Evolutionary conservation across 2,113 vertebrate species (phyloP), one percentile per base, ranked within the genome.

Genomic region (Trinectes maculatus): DNA sequence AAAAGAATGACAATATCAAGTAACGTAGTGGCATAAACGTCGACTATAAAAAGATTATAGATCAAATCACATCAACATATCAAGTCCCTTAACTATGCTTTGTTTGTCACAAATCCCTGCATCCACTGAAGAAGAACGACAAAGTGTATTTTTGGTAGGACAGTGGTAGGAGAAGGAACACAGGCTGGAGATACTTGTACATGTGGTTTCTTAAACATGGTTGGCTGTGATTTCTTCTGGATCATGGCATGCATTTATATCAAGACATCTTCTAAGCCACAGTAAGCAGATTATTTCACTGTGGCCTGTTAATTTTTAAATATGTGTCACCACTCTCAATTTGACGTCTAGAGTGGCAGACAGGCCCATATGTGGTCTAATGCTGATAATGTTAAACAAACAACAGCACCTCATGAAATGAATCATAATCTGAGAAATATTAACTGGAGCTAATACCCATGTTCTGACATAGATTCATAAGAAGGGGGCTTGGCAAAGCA

Each of bases 211-310:
- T 36, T 39, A 31, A 25, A 56, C 42, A 18, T 67, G 19, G 66
- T 24, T 77, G n/a, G 15, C 15, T 52, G 5, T 11, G 21, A 31
- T 58, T 40, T 46, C 29, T 13, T 43, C 36, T 34, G 85, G 82
- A 68, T 83, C 83, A 77, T 73, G 70, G 66, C 68, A 81, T 72
- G 58, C 65, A 76, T 87, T 84, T 65, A 71, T 74, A n/a, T 69
- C 26, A 73, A 55, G 54, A 83, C 37, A 29, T 56, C 59, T 48
- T 62, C 52, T 77, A 53, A 71, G 60, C 56, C 24, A 46, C 33
- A 53, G 44, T 85, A 87, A 89, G 84, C 39, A 82, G 88, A 88
- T 90, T 89, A 84, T 74, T 44, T 37, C 48, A 21, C 40, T 54
- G 5, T 22, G 64, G 37, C 71, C 70, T 77, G 57, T 80, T 71